Evolutionary conservation across 1,140 invertebrate species (phyloP).

Genomic region (Argopecten irradians): DNA sequence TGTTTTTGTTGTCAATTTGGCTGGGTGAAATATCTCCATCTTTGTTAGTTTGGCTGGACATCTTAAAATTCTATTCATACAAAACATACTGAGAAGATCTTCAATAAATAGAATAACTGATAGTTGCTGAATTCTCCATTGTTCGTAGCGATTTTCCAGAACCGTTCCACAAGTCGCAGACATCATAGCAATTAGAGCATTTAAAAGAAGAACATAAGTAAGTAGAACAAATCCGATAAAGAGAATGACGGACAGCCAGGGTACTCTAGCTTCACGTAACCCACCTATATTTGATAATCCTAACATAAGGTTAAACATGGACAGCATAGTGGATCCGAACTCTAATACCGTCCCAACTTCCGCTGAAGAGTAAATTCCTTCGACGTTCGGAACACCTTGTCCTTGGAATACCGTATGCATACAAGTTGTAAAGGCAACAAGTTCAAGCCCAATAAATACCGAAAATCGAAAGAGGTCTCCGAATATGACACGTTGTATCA

Average conservation of each 20-base stretch:
- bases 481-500: constrained; percentile 56
- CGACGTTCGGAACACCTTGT: constrained; percentile 31
- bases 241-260: constrained; percentile 54
- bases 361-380: constrained; percentile 9
- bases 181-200: constrained; percentile 70
- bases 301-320: constrained; percentile 67
- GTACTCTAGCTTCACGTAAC: constrained; percentile 54
- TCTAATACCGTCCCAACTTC: constrained; percentile 24
- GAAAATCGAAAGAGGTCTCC: constrained; percentile 57
- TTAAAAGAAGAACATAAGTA: constrained; percentile 64
- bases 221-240: constrained; percentile 59
- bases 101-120: constrained; percentile 64
- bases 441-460: constrained; percentile 54
- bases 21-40: constrained; percentile 43
- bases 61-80: constrained; percentile 36
- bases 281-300: constrained; percentile 58
- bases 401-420: constrained; percentile 58
- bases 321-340: constrained; percentile 50
- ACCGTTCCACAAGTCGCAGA: constrained; percentile 63
- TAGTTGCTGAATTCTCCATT: constrained; percentile 61
- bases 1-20: constrained; percentile 37
- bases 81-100: constrained; percentile 51
- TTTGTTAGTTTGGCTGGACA: constrained; percentile 36
- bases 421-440: constrained; percentile 60
- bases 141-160: constrained; percentile 52